phyloP scores from a whole-genome alignment of 2,888 invertebrate species.

The Lamellibrachia columna region DNA sequence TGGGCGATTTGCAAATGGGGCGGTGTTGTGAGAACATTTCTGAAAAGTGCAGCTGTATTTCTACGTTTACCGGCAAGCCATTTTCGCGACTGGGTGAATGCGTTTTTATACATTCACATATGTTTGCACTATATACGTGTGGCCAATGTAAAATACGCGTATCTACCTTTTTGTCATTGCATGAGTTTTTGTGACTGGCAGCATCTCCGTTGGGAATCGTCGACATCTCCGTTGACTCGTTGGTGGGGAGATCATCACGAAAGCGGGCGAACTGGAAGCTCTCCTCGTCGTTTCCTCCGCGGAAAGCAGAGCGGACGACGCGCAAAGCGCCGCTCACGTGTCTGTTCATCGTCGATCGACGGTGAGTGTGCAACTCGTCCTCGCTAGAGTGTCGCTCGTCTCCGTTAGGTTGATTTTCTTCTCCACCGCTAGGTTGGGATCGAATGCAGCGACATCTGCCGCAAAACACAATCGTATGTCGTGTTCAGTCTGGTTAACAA shows the following conservation, averaged over 20 bases:
- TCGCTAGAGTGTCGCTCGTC: background rate
- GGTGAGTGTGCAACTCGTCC: background rate
- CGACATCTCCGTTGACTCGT: constrained; percentile 23
- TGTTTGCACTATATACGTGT: too few relatives aligned
- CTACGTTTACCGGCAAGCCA: too few relatives aligned
- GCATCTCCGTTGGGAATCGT: constrained; percentile 22
- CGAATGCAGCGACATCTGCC: background rate
- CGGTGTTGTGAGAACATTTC: too few relatives aligned
- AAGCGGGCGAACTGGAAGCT: constrained; percentile 38
- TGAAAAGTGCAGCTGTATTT: too few relatives aligned
- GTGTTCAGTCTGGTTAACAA: too few relatives aligned
- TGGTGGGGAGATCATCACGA: constrained; percentile 28
- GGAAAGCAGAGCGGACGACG: background rate
- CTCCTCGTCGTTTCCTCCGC: constrained; percentile 29
- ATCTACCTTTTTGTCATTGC: background rate
- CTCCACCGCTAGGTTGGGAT: background rate
- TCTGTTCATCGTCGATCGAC: background rate
- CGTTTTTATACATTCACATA: background rate
- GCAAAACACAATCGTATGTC: background rate
- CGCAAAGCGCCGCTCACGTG: background rate
- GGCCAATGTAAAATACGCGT: background rate
- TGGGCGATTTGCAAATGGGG: too few relatives aligned
- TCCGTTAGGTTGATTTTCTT: background rate
- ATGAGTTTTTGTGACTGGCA: background rate
- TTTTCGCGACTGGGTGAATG: too few relatives aligned